Conservation (phyloP, 1,140 invertebrate genomes). For the Polypedilum vanderplanki region DNA sequence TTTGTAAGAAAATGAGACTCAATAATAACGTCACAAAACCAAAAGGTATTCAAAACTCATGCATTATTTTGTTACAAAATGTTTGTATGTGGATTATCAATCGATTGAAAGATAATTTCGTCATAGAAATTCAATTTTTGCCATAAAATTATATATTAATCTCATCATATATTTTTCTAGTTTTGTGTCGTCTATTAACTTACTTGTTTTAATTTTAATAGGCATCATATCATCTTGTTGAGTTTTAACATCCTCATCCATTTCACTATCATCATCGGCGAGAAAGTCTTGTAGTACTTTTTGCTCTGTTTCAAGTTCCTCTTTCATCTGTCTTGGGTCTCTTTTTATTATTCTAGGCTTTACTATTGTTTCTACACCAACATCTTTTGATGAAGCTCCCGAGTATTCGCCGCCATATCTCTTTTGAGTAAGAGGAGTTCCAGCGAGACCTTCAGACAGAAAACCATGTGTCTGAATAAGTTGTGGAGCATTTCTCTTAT, state of each 20-base stretch:
- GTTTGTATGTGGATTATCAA: no score
- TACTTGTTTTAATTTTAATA: background rate
- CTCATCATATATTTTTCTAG: no score
- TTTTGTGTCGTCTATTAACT: no score
- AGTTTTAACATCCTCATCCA: background rate
- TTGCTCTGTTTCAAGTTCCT: background rate
- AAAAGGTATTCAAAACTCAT: no score
- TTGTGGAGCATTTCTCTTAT: background rate
- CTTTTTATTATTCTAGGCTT: background rate
- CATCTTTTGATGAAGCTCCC: background rate
- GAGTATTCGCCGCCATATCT: background rate
- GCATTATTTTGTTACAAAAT: no score
- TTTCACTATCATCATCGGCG: background rate
- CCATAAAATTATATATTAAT: no score
- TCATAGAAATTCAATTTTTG: no score
- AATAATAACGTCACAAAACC: no score
- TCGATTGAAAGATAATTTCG: no score
- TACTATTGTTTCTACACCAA: background rate
- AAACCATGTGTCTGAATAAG: constrained; percentile 25
- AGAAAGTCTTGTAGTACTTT: background rate
- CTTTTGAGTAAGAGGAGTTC: background rate
- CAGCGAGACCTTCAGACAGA: constrained; percentile 31
- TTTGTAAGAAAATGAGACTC: no score
- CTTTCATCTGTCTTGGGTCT: background rate
- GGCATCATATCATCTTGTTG: background rate